A percentile compares a stretch with the other conserved stretches of the same genome.
phyloP scores from a whole-genome alignment of 1,140 invertebrate genomes.

The Pachypsylla venusta region DNA sequence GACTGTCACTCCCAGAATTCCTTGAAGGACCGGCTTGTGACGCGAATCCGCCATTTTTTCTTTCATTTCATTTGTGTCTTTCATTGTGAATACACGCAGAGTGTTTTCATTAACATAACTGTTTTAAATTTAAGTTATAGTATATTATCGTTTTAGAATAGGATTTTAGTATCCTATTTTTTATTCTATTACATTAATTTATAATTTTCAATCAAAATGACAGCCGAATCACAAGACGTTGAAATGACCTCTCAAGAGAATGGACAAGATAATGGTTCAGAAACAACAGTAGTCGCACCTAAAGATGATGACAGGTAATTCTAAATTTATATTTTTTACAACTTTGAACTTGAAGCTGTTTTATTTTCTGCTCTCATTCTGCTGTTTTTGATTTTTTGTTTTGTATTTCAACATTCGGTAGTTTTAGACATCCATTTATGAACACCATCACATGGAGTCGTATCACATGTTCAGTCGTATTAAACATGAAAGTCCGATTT shows the following conservation, averaged over 20 bases:
- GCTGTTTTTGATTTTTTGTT: neutral
- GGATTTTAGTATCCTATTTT: neutral
- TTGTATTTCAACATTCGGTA: too few relatives aligned
- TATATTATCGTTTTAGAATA: too few relatives aligned
- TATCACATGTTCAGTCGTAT: too few relatives aligned
- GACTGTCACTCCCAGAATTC: constrained; percentile 1
- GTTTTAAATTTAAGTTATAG: neutral
- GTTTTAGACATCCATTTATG: too few relatives aligned
- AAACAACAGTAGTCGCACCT: neutral
- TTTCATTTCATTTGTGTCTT: neutral
- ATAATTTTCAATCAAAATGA: constrained; percentile 1
- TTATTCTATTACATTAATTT: too few relatives aligned
- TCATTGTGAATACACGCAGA: neutral
- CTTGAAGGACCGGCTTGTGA: neutral
- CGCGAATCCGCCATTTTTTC: neutral
- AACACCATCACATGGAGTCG: too few relatives aligned
- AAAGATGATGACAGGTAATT: constrained; percentile 7
- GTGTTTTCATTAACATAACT: neutral
- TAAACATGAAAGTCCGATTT: too few relatives aligned
- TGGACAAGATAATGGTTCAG: neutral
- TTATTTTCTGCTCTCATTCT: too few relatives aligned
- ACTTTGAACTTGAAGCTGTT: neutral
- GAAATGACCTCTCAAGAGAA: neutral
- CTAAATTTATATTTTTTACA: neutral
- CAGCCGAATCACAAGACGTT: constrained; percentile 8